Evolutionary conservation across 1,140 invertebrate species (phyloP), one percentile per base, ranked within the genome.

Genomic region (Atta colombica): DNA sequence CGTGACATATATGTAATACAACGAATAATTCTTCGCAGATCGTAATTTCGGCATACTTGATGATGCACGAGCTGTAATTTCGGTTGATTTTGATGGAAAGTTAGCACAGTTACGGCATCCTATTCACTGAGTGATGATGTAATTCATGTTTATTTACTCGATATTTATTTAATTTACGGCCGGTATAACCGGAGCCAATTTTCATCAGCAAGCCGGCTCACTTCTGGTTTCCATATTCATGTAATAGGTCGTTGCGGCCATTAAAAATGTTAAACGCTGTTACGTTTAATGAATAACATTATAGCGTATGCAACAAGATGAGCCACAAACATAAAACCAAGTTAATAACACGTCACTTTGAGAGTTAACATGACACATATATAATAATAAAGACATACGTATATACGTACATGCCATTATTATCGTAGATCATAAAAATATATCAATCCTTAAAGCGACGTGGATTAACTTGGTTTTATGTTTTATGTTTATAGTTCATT

Each of bases 141-240:
- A 84, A 84, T 84, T 84, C 71, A 51, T 84, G 69, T 84, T 84
- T 84, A 84, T 84, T 84, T 84, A 84, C 45, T 72, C 55, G 69
- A 84, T 75, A 84, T 84, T 84, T 84, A 84, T 84, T 84, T 84
- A 84, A 84, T 84, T 84, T 82, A 82, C 58, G 25, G 39, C 39
- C 14, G 55, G 53, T 84, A 84, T 84, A 84, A 84, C 80, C 55
- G 53, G 80, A 84, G 69, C 55, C 80, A 84, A 84, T 75, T 84
- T 84, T 84, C 80, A 63, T 63, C 69, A 84, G n/a, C 80, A 45
- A 51, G n/a, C 80, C 49, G 18, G 80, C 60, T 74, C 55, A 74
- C 69, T 84, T 75, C 80, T 84, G 69, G 39, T 84, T 75, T 84
- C 69, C 80, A 84, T 84, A 84, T 84, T 84, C 69, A 84, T 84